Evolutionary conservation across 2,888 invertebrate species (phyloP), one percentile per base, ranked within the genome.

Genomic region (Philereme transversata): DNA sequence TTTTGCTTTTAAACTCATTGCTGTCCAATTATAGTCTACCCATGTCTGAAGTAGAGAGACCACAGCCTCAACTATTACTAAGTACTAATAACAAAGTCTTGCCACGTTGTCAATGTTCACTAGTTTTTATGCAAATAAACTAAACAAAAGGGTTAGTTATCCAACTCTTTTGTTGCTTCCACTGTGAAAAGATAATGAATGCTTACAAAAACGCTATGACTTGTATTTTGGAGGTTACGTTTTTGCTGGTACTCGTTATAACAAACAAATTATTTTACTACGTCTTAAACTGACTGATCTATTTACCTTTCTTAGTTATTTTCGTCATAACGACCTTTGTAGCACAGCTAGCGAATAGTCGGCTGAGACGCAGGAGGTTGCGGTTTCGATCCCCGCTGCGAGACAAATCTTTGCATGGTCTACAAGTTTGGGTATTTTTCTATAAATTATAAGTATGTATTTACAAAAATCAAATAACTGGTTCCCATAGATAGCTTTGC

Each of bases 41-140:
- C 22, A 22, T 22, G 22, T 22, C 22, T 22, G 22, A 22, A 22
- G 22, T 22, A 22, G 22, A 22, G 22, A 22, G 22, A 22, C 40
- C 40, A 8, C 40, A 8, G 40, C 33, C 34, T 44, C 38, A 51
- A 54, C 45, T 54, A 51, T 46, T 41, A 52, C 46, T 51, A 46
- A 65, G 41, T 46, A 53, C 63, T 3, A 57, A 57, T 48, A 62
- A 57, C 60, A 64, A 65, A 63, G 66, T 51, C 58, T 57, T 46
- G 52, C 65, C 60, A 69, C 22, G 22, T 68, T 70, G 69, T 70
- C 67, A 63, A 63, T 64, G 65, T 62, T 57, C 67, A 59, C 60
- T 64, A 62, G 65, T 76, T 75, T 74, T 75, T 76, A 73, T 75
- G 64, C 70, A 73, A 74, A 75, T 74, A 67, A 67, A 67, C 63